Base-by-base conservation (phyloP, 1,140 invertebrate genomes). In the Halyomorpha halys region DNA sequence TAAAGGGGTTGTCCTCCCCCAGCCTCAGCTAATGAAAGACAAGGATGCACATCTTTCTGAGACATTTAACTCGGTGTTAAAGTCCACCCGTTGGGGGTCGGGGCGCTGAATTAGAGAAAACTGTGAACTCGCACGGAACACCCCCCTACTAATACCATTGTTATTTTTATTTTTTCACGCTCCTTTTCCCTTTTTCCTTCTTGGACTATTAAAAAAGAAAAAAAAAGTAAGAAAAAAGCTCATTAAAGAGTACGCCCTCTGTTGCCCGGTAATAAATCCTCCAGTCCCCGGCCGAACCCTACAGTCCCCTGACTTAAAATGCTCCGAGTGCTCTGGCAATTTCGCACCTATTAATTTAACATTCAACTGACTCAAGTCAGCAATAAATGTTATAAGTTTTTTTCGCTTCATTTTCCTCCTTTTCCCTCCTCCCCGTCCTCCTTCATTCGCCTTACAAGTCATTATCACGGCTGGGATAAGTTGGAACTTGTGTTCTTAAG, bases 31-130 rank as follows among this genome's bases (percentile, higher is more conserved):
- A 49, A 49, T 49, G 47, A 49, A 49, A 49, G 15, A 21, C 51
- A 65, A 65, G 45, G 56, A 65, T 65, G 63, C 56, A 65, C 53
- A 65, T 65, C 34, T 65, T 65, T 65, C 63, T 65, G 47, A 56
- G 53, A 65, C 63, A 65, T 65, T 65, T 65, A 65, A 65, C 63
- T 45, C 63, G 63, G 53, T 65, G 59, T 65, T 65, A 65, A 49
- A 49, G 47, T 49, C 47, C 47, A 49, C 21, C 11, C 3, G n/a
- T 21, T 13, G 63, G 30, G 34, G 14, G 27, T 3, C 9, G 59
- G 14, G 59, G 34, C 4, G 18, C 2, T 14, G 23, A 60, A 60
- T 34, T 34, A 60, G 34, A 60, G 59, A 16, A 49, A 39, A 49
- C n/a, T 49, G 47, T 49, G 34, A 39, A 39, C 34, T 39, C 34